A percentile compares a stretch with the other conserved stretches of the same genome.
These are phyloP conservation scores for human DNA, from an alignment of 2,113 vertebrate genomes.

Conservation along the genomic window DNA sequence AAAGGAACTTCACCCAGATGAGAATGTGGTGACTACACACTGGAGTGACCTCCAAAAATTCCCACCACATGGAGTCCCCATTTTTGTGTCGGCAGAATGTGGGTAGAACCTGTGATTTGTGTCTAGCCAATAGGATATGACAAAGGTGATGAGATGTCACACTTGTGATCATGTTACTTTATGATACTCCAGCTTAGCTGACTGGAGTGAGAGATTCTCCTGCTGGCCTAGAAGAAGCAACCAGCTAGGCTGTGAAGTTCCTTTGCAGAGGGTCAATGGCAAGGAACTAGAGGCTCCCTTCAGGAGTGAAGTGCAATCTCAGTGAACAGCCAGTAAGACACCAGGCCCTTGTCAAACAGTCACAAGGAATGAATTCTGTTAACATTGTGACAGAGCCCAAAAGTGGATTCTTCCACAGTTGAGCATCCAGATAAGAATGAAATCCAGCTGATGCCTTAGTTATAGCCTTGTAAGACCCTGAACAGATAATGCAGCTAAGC, in stretches of 20 bases:
- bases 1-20: fast-evolving
- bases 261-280: not conserved
- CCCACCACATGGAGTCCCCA: too few species aligned
- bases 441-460: too few species aligned
- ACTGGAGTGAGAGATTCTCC: not conserved
- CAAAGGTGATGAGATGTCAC: not conserved
- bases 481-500: not conserved
- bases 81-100: not conserved
- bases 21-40: not conserved
- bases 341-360: not conserved
- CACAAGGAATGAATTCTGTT: not conserved
- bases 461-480: not conserved
- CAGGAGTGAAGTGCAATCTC: not conserved
- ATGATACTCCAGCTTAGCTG: not conserved
- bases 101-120: not conserved
- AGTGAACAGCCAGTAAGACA: not conserved
- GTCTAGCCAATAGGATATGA: not conserved
- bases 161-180: not conserved
- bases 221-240: not conserved
- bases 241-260: not conserved
- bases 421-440: not conserved
- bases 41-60: not conserved
- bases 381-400: not conserved
- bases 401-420: not conserved
- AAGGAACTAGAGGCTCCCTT: fast-evolving